Percentiles rank a stretch among this genome's conserved stretches.
Conservation (phyloP, 1,140 invertebrate genomes). For the Diachasmimorpha longicaudata region DNA sequence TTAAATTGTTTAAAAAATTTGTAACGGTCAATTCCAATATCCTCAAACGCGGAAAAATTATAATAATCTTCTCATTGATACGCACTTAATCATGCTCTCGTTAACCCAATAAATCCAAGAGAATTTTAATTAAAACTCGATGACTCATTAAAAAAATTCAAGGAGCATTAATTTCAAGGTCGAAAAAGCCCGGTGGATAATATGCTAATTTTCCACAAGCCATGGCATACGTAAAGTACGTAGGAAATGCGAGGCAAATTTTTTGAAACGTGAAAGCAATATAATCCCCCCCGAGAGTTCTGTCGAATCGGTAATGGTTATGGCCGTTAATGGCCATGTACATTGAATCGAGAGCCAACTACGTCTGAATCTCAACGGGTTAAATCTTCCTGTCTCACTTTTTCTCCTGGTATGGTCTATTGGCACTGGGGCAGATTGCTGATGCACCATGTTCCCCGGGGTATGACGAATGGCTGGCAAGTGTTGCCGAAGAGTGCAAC, state of each 20-base stretch:
- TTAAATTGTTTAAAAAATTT: too few species aligned
- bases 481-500: conserved; percentile 41
- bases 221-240: conserved; percentile 42
- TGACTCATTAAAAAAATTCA: conserved; percentile 8
- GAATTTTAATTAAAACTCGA: background rate
- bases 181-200: background rate
- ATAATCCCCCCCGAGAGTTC: conserved; percentile 42
- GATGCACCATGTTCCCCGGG: background rate
- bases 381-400: conserved; percentile 27
- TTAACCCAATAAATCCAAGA: background rate
- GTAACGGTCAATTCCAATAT: background rate
- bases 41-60: background rate
- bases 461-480: conserved; percentile 12
- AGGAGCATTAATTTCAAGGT: background rate
- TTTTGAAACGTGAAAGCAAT: conserved; percentile 30
- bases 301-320: conserved; percentile 59
- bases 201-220: conserved; percentile 33
- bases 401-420: background rate
- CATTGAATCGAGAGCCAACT: background rate
- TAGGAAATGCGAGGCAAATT: conserved; percentile 29
- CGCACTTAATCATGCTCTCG: background rate
- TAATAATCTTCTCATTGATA: background rate
- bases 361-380: conserved; percentile 13
- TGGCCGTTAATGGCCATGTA: conserved; percentile 59
- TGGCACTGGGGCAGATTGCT: background rate